These are phyloP conservation scores for Diorhabda elongata DNA, from an alignment of 1,140 invertebrate genomes.

Conservation along the genomic window DNA sequence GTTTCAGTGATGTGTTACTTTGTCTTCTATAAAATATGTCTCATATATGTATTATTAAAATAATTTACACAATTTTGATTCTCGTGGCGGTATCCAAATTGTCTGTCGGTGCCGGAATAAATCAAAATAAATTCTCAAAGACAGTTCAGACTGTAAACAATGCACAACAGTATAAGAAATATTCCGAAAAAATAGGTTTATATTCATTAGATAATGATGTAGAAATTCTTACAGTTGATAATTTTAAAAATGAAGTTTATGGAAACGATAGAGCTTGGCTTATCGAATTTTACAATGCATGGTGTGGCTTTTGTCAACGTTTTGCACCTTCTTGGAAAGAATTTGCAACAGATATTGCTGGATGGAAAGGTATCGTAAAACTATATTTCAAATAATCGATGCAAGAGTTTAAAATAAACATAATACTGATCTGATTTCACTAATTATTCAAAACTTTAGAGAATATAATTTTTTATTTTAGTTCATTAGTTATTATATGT, in stretches of 20 bases:
- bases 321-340: conserved; percentile 77
- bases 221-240: conserved; percentile 54
- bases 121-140: background rate
- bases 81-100: background rate
- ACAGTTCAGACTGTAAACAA: conserved; percentile 1
- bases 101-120: background rate
- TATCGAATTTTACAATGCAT: conserved; percentile 85
- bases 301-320: conserved; percentile 80
- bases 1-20: too few relatives aligned
- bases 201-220: conserved; percentile 59
- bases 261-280: conserved; percentile 61
- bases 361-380: conserved; percentile 48
- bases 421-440: too few relatives aligned
- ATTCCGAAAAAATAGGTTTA: conserved; percentile 46
- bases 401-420: too few relatives aligned
- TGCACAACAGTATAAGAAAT: conserved; percentile 22
- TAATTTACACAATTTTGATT: background rate
- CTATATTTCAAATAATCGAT: background rate
- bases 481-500: too few relatives aligned
- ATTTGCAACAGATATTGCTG: conserved; percentile 59
- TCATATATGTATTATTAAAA: background rate
- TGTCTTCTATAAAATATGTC: background rate
- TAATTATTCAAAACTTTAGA: too few relatives aligned
- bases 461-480: too few relatives aligned
- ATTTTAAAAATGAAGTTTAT: conserved; percentile 58